Evolutionary conservation across 1,140 invertebrate species (phyloP).

Genomic region (Parasteatoda tepidariorum): DNA sequence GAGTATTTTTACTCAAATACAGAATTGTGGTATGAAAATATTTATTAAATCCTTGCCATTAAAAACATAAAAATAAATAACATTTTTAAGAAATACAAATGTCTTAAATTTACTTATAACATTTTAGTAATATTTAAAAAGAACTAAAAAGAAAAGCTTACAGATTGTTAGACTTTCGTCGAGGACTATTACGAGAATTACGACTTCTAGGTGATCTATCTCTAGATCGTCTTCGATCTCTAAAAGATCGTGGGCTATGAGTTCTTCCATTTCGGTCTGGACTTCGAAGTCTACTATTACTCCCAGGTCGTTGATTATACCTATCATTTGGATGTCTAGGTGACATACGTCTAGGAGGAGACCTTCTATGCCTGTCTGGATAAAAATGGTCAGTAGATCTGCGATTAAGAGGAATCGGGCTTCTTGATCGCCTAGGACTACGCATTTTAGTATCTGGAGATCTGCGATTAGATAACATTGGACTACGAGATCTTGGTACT

Average conservation of each 20-base stretch:
- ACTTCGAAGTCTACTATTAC: conserved; percentile 8
- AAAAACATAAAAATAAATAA: too few relatives aligned
- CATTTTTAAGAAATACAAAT: too few relatives aligned
- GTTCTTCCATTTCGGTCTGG: conserved; percentile 28
- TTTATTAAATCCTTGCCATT: too few relatives aligned
- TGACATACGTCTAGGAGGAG: background rate
- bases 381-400: background rate
- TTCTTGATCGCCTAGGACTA: background rate
- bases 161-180: conserved; percentile 65
- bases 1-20: too few relatives aligned
- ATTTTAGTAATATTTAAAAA: too few relatives aligned
- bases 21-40: too few relatives aligned
- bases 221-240: conserved; percentile 17
- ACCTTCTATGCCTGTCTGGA: background rate
- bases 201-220: conserved; percentile 27
- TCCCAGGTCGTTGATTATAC: background rate
- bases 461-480: background rate
- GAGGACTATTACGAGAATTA: conserved; percentile 64
- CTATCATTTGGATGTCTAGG: conserved; percentile 4
- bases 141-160: conserved; percentile 20
- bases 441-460: background rate
- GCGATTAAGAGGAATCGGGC: background rate
- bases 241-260: conserved; percentile 7
- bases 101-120: too few relatives aligned
- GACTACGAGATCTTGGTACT: conserved; percentile 1